Evolutionary conservation across 2,797 vertebrate genomes (phyloP), one percentile per base, ranked within the genome.

Genomic region (Premnoplex brunnescens): DNA sequence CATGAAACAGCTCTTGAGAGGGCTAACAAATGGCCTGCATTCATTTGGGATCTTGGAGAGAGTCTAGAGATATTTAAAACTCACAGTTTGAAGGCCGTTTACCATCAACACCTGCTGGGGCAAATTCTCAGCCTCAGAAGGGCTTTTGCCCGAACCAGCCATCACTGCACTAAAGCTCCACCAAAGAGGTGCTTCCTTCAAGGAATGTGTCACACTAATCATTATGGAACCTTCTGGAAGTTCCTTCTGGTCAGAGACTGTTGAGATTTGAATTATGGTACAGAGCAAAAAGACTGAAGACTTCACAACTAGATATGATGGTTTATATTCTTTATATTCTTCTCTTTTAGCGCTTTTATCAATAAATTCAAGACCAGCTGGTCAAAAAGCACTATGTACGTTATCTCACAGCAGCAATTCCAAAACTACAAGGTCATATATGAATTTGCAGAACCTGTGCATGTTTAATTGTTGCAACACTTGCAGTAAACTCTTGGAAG

Each of bases 401-500:
- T 34, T 46, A 8, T 63, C 74, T 43, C 43, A 66, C 13, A 74
- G 67, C 10, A 46, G 36, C n/a, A 32, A 32, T 39, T 69, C 36
- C 41, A 52, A 41, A 84, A 43, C 2, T n/a, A 48, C 30, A 4
- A 8, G 22, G 44, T 12, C 17, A 6, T 0, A 2, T 2, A 10
- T 68, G 34, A 82, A 41, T 20, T 2, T 60, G 15, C 44, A 78
- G 44, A 48, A 52, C 34, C 27, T 12, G 15, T 23, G 44, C 64
- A 59, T 21, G 17, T 41, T 71, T 67, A 39, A 21, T 58, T 75
- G 34, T 23, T 41, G 6, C 14, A 49, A 22, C 48, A 24, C 5
- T 18, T 27, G 1, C 22, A 62, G 34, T 14, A 37, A 79, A 34
- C 4, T 5, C 30, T 51, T 51, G 22, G 32, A 68, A 75, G 46